Evolutionary conservation across 2,797 vertebrate species (phyloP).

Genomic region (Lacerta viridis): DNA sequence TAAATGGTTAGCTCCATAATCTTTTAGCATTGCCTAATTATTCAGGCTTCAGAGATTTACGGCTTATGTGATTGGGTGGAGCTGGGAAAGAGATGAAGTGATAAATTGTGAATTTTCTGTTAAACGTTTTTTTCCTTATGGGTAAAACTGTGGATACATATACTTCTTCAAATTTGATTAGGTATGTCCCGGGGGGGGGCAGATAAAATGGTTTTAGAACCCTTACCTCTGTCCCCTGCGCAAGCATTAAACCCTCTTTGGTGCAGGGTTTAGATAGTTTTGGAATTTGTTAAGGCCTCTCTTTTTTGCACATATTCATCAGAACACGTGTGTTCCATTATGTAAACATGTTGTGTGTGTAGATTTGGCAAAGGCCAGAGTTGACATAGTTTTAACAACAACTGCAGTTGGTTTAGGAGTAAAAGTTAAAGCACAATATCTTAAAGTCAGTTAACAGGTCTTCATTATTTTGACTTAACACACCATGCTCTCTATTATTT

Average conservation of each 20-base stretch:
- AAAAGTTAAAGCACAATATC: neutral
- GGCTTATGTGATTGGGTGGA: neutral
- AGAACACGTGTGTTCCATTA: neutral
- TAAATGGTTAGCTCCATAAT: neutral
- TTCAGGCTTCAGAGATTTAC: neutral
- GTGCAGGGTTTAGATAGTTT: neutral
- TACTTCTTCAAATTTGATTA: neutral
- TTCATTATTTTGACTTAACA: neutral
- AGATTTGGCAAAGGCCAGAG: neutral
- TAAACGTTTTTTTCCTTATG: neutral
- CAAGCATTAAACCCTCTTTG: neutral
- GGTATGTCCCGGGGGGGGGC: neutral
- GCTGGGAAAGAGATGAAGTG: neutral
- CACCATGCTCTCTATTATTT: conserved; percentile 51
- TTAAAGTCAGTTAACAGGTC: neutral
- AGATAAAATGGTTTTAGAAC: neutral
- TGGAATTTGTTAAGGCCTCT: neutral
- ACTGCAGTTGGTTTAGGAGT: neutral
- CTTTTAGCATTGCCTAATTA: neutral
- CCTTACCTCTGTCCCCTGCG: neutral
- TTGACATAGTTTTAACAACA: neutral
- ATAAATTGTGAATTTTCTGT: neutral
- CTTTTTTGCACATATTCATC: neutral
- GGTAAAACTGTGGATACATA: neutral
- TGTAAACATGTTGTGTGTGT: neutral